Percentiles rank a stretch among this genome's conserved stretches.
Evolutionary conservation across 2,797 vertebrate species (phyloP).

Genomic region (Ispidina lecontei): DNA sequence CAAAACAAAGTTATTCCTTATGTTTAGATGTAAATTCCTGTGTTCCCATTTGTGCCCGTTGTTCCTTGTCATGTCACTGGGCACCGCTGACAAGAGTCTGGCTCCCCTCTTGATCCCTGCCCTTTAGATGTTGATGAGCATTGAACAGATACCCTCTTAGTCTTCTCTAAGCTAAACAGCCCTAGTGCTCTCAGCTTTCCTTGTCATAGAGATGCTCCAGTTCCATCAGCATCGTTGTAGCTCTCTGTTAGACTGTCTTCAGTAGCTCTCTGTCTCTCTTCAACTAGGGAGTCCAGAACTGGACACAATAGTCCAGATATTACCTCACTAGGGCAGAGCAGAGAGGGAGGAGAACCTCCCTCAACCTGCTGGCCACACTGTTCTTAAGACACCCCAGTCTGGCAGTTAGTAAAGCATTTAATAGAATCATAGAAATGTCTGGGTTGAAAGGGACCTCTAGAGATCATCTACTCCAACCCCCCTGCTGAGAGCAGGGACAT

Average conservation of each 20-base stretch:
- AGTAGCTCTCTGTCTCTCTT: background rate
- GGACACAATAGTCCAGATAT: background rate
- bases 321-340: background rate
- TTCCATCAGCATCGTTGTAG: background rate
- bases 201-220: background rate
- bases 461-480: too few species aligned
- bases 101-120: background rate
- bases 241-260: background rate
- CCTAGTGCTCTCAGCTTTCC: background rate
- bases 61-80: background rate
- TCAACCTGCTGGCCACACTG: background rate
- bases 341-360: background rate
- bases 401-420: background rate
- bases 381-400: background rate
- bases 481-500: too few species aligned
- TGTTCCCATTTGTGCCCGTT: background rate
- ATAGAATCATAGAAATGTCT: background rate
- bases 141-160: background rate
- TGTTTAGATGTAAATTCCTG: background rate
- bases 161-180: background rate
- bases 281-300: background rate
- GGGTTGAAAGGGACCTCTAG: too few species aligned
- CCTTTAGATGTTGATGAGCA: background rate
- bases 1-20: background rate
- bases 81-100: background rate